These are phyloP conservation scores for Acleris literana DNA, from an alignment of 2,888 invertebrate species.

Conservation along the genomic window DNA sequence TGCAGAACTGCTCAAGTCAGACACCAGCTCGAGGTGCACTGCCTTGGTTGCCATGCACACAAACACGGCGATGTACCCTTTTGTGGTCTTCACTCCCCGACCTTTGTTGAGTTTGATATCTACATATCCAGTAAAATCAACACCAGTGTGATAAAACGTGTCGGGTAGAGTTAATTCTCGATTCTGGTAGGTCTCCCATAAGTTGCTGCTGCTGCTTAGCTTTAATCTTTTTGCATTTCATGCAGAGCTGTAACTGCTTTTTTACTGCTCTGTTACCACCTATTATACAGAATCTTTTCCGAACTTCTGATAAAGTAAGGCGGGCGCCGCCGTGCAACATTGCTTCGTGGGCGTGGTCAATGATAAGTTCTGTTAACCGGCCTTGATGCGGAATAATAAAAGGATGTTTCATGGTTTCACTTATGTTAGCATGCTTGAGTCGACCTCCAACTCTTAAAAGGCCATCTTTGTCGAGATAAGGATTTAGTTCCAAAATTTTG, in stretches of 20 bases:
- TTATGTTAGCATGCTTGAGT: not conserved
- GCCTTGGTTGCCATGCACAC: no score
- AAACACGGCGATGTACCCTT: no score
- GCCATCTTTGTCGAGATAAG: no score
- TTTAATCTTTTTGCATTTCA: not conserved
- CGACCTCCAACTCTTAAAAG: not conserved
- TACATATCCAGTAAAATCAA: no score
- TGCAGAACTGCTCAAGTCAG: no score
- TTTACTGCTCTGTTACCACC: not conserved
- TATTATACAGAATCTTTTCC: not conserved
- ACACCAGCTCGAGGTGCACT: no score
- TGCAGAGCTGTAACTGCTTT: not conserved
- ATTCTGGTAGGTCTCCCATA: not conserved
- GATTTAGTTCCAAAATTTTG: no score
- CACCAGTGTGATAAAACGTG: no score
- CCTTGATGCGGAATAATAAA: not conserved
- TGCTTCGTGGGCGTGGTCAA: not conserved
- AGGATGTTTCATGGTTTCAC: not conserved
- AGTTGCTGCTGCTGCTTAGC: not conserved
- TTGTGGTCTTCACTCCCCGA: no score
- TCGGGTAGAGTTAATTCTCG: not conserved
- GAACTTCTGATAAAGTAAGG: not conserved
- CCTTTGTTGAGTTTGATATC: no score
- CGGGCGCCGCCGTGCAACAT: not conserved
- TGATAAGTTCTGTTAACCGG: not conserved